A percentile compares a stretch with the other conserved stretches of the same genome.
Conservation (phyloP, 1,140 invertebrate genomes). For the Harlomillsia oculata region DNA sequence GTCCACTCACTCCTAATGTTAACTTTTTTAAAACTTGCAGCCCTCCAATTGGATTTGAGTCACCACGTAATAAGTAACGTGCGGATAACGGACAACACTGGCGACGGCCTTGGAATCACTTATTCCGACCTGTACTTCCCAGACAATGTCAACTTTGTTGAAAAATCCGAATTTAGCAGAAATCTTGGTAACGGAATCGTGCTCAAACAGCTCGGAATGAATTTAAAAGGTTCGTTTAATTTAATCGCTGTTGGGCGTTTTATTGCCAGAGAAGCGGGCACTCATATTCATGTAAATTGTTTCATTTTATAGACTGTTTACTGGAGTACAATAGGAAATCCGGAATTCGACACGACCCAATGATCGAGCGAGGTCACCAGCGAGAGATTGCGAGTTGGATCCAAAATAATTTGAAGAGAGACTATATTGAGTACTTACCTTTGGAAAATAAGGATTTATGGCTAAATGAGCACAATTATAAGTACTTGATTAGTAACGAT, state of each 20-base stretch:
- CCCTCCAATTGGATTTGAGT: constrained; percentile 92
- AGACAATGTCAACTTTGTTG: constrained; percentile 71
- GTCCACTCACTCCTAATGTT: constrained; percentile 1
- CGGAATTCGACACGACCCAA: constrained; percentile 87
- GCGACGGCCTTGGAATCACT: constrained; percentile 76
- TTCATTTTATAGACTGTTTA: constrained; percentile 47
- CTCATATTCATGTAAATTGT: too few relatives aligned
- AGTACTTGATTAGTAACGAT: constrained; percentile 67
- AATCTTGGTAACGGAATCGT: constrained; percentile 82
- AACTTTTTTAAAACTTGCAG: constrained; percentile 41
- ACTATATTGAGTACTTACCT: constrained; percentile 43
- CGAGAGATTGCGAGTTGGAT: constrained; percentile 89
- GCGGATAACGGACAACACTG: constrained; percentile 65
- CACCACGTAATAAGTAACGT: constrained; percentile 80
- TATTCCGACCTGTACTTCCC: constrained; percentile 81
- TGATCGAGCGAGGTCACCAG: constrained; percentile 64
- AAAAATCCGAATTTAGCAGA: constrained; percentile 75
- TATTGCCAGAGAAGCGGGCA: too few relatives aligned
- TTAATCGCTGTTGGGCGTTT: too few relatives aligned
- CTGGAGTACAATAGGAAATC: constrained; percentile 77
- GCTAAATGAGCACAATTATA: constrained; percentile 60
- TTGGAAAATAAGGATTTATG: constrained; percentile 46
- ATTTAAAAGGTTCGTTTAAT: constrained; percentile 53
- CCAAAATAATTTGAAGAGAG: constrained; percentile 36
- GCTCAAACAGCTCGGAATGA: constrained; percentile 75